Evolutionary conservation across 2,113 vertebrate genomes (phyloP), one percentile per base, ranked within the genome.

Genomic region (Thomomys bottae): DNA sequence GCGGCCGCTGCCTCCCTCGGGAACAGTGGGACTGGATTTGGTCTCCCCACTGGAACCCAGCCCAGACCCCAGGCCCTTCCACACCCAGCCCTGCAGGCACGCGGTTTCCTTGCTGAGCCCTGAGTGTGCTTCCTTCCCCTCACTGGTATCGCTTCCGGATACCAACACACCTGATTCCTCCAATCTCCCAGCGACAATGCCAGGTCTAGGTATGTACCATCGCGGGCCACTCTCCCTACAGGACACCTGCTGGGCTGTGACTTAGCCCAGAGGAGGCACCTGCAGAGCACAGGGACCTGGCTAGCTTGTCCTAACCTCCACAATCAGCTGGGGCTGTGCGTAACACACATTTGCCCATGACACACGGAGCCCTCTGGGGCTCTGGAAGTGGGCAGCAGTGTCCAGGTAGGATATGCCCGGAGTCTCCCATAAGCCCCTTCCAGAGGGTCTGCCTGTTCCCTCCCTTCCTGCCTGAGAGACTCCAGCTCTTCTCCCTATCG

Each of bases 331-430:
- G 10, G 45, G 2, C 34, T 14, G 5, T 67, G 64, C 2, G 8
- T 8, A 1, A 38, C 0, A 12, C 24, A 26, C n/a, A 5, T 9
- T 32, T 30, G 1, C 34, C 38, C 68, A 2, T 40, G 23, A 1
- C 40, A 1, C 3, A 63, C 26, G 57, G n/a, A 2, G 8, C 10
- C 28, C 61, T n/a, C 61, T n/a, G 1, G 8, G 49, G 63, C 26
- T n/a, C 54, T 17, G 20, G 34, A 91, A 73, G 38, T 8, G 6
- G 49, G 66, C 34, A 15, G 24, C 45, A 4, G 17, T 21, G 21
- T 67, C 67, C 81, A 36, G 40, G 20, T 20, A n/a, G n/a, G n/a
- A n/a, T n/a, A 18, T 0, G 8, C 0, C 42, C 45, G 42, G 57
- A 23, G 57, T 40, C 57, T 32, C n/a, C 28, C 8, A 0, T 4